Base-by-base conservation (phyloP, 2,113 vertebrate genomes). In the Jacana jacana region DNA sequence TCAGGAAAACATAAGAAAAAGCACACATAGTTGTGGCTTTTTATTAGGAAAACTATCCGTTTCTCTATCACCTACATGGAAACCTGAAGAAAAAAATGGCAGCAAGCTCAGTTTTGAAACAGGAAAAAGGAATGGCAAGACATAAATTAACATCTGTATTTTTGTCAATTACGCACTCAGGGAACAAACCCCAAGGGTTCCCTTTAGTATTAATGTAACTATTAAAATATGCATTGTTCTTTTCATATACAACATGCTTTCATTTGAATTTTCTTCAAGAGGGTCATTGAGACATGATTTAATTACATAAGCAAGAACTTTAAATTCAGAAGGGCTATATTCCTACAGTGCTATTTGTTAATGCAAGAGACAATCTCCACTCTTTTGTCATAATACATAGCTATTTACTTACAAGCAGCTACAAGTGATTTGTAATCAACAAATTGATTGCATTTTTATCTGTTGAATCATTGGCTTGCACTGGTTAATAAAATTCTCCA, bases 251-350 rank as follows among this genome's bases (percentile, higher is more conserved):
- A 85, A 37, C 33, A 52, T 65, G 54, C 58, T 89, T 89, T 73
- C 81, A 81, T 92, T 93, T 82, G 46, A 86, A 33, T 92, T 93
- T 81, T 88, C 64, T 94, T 80, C 55, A 81, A 60, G 57, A 71
- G 16, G 51, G 23, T 76, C 52, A 79, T 77, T 17, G 28, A 79
- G 77, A 87, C 68, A 87, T 81, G 75, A 83, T 75, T 89, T 81
- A 91, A 88, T 94, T 92, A 89, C 49, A 58, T 46, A 64, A 93
- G 40, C 25, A 80, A 75, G 33, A 94, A 83, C 40, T 89, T 92
- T 58, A 89, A 78, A 95, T 91, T 87, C 76, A 54, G 75, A 82
- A 73, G 23, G 54, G 63, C 46, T 92, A 17, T 86, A 80, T 64
- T 94, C 23, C 60, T 90, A 37, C 37, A 78, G 25, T 63, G 60